These are phyloP conservation scores for Amiota mariae DNA, from an alignment of 2,888 invertebrate genomes.

Conservation along the genomic window DNA sequence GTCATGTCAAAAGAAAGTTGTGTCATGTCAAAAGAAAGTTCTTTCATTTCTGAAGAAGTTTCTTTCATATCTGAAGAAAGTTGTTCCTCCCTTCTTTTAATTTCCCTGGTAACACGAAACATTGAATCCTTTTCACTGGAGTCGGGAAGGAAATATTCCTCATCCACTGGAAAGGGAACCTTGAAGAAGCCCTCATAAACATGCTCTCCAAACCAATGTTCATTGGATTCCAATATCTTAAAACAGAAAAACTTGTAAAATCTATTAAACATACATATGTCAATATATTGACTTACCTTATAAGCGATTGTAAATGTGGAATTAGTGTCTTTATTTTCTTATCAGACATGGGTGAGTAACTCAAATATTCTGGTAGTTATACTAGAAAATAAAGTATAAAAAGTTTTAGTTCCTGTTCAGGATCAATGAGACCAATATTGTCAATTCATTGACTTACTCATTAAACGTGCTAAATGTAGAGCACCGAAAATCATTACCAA, in stretches of 20 bases:
- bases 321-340: constrained; percentile 84
- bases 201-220: constrained; percentile 87
- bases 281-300: constrained; percentile 79
- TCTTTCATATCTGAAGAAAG: too few species aligned
- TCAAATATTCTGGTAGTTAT: constrained; percentile 87
- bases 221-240: constrained; percentile 85
- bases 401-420: too few species aligned
- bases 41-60: too few species aligned
- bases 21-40: too few species aligned
- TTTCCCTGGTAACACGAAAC: too few species aligned
- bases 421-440: background rate
- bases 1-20: too few species aligned
- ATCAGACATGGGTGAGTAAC: constrained; percentile 83
- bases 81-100: too few species aligned
- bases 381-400: constrained; percentile 76
- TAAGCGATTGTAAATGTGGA: constrained; percentile 85
- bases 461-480: constrained; percentile 87
- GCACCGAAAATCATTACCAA: constrained; percentile 91
- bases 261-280: background rate
- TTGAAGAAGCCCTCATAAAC: too few species aligned
- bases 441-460: constrained; percentile 77
- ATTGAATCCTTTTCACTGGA: too few species aligned
- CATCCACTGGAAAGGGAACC: too few species aligned
- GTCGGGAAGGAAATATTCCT: too few species aligned
- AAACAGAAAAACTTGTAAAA: constrained; percentile 54